Base-by-base conservation (phyloP, 2,888 invertebrate species). In the Tenthredo distinguenda region DNA sequence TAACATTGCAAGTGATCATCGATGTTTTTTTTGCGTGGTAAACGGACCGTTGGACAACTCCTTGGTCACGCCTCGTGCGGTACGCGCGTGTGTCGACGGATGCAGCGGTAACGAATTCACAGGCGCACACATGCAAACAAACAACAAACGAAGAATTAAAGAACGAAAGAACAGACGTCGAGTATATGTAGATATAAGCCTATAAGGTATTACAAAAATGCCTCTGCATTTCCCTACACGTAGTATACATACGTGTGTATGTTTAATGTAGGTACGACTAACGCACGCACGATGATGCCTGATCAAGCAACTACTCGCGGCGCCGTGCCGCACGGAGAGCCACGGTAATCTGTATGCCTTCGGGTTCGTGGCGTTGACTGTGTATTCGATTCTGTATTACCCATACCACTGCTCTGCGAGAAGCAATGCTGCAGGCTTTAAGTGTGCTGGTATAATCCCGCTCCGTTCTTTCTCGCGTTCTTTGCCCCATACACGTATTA, bases 251-350 rank as follows among this genome's bases (percentile, higher is more conserved):
- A 71, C 37, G 4, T 18, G 18, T 26, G 18, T 76, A 43, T 18
- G 47, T 47, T n/a, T 15, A n/a, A 47, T n/a, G 18, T 18, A 43
- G n/a, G 6, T 74, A 47, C 76, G 34, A 31, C 6, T 21, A 31
- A 47, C 43, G 37, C 47, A 47, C 26, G 76, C 50, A 34, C 34
- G 72, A 5, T 26, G 26, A 71, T 71, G 74, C n/a, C 43, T 55
- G 77, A 77, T 77, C 77, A 55, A 77, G 37, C 47, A 77, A 34
- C 77, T 77, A 37, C 40, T 72, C 21, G 72, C 84, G 58, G 79
- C 55, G 50, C 72, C 76, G 62, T 65, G 50, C 76, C 83, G 79
- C 85, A 85, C 79, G 84, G 84, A 86, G 18, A 40, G 50, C 18
- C 18, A 31, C 77, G 50, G 21, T 77, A 77, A 77, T 77, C 77